Base-by-base conservation (phyloP, 2,113 vertebrate species). In the Hypomesus transpacificus region DNA sequence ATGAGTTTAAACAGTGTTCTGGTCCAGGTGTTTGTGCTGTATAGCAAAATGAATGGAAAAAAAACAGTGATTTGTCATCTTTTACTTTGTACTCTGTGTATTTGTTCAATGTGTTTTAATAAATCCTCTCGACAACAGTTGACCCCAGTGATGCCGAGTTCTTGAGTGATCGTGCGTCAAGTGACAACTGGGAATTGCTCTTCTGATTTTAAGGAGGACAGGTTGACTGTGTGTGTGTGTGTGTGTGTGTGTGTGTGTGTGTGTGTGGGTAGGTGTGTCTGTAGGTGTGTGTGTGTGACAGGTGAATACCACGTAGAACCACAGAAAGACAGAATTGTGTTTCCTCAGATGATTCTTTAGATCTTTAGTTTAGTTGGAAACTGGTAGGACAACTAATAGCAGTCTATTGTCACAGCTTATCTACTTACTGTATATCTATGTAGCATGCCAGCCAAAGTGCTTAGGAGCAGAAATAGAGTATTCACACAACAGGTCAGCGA, bases 71-170 rank as follows among this genome's bases (percentile, higher is more conserved):
- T 87, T 88, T 86, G 87, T 90, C 88, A 90, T 90, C 86, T 90
- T 91, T 93, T 91, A 89, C 91, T 93, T 92, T 93, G 91, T 92
- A 26, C 24, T 26, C 24, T 34, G 31, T 7, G 91, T 91, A 91
- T 92, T 92, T 92, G 92, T 92, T 92, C 88, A 90, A 89, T 88
- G 92, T 93, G 91, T 93, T 93, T 93, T 92, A 93, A 92, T 93
- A 93, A 93, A 92, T 91, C 83, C 89, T 89, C 88, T 90, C 87
- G 83, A 87, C 85, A 88, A 88, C 80, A 79, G 78, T 34, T 26
- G 61, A 59, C 60, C 5, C 20, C 0, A 9, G 46, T 52, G 31
- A 34, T 34, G 31, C 31, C 7, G 31, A 34, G 31, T 34, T 34
- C 31, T 6, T 4, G 31, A 34, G 31, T 13, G 39, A 11, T 46